phyloP scores from a whole-genome alignment of 2,888 invertebrate genomes.

The Nymphalis urticae region DNA sequence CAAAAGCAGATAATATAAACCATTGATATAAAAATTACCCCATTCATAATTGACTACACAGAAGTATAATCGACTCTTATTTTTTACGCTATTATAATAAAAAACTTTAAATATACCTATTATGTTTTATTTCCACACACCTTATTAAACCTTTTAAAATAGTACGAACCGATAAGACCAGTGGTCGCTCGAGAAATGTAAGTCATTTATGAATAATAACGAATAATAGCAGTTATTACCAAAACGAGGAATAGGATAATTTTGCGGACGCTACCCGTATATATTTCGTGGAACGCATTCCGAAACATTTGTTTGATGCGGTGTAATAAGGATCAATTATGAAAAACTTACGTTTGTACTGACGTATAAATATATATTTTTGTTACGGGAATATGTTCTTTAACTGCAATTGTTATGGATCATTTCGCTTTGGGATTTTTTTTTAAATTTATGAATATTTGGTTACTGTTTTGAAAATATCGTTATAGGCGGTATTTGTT shows the following conservation, averaged over 20 bases:
- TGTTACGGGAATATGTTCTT: slow-evolving; percentile 1
- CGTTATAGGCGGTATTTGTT: background rate
- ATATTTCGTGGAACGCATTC: slow-evolving; percentile 78
- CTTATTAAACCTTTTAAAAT: slow-evolving; percentile 9
- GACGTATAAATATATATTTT: slow-evolving; percentile 14
- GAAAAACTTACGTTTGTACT: slow-evolving; percentile 65
- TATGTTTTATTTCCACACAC: background rate
- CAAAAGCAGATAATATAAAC: too few relatives aligned
- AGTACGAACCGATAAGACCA: slow-evolving; percentile 28
- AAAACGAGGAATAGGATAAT: slow-evolving; percentile 51
- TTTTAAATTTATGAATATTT: background rate
- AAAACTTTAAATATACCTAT: slow-evolving; percentile 3
- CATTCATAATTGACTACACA: too few relatives aligned
- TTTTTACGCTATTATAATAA: background rate
- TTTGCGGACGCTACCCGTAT: slow-evolving; percentile 68
- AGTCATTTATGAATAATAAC: slow-evolving; percentile 66
- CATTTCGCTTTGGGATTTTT: background rate
- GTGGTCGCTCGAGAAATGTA: slow-evolving; percentile 29
- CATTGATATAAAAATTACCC: too few relatives aligned
- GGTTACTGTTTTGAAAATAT: slow-evolving; percentile 1
- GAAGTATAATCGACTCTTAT: too few relatives aligned
- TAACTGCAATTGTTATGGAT: background rate
- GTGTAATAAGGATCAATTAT: slow-evolving; percentile 79
- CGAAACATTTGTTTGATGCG: slow-evolving; percentile 79
- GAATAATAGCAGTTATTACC: slow-evolving; percentile 70